Base-by-base conservation (phyloP, 2,888 invertebrate species). In the Nemurella pictetii region DNA sequence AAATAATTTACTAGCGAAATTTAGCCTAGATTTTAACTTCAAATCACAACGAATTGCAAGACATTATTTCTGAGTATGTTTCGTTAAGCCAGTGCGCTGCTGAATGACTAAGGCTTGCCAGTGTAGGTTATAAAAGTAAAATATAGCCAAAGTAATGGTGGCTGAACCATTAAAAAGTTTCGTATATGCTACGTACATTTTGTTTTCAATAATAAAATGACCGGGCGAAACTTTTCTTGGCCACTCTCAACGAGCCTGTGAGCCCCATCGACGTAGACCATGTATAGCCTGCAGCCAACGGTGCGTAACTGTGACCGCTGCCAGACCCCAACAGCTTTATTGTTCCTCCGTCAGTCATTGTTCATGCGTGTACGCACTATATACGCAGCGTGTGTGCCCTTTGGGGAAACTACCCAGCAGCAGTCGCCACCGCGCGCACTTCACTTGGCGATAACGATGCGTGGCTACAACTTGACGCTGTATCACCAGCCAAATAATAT, bases 261-360 rank as follows among this genome's bases (percentile, higher is more conserved):
- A 20, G 15, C 55, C 20, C 12, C 55, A 55, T 55, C 55, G 55
- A 12, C 55, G 55, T 55, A 2, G 15, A 55, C 3, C 9, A 32
- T 9, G 27, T 9, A 20, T 3, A 28, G 75, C n/a, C 28, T 75
- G 27, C 26, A 28, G 7, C 28, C 2, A 27, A 75, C 75, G 26
- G 75, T 27, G 27, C 75, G n/a, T 75, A 75, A 1, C 75, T 15
- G 75, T 75, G 28, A 75, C 75, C 75, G 26, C 12, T 9, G 25
- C 75, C 26, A 75, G 28, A 75, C 15, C 28, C 4, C 75, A 35
- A 35, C 80, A 81, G 80, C 80, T 81, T 81, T 81, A 81, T 81
- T 81, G 80, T 81, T 81, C 35, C 32, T 35, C 55, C 55, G 55
- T 55, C 55, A 55, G 55, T 55, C 55, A 55, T 55, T 55, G 55